phyloP scores from a whole-genome alignment of 2,888 invertebrate species.

The Creontiades dilutus region DNA sequence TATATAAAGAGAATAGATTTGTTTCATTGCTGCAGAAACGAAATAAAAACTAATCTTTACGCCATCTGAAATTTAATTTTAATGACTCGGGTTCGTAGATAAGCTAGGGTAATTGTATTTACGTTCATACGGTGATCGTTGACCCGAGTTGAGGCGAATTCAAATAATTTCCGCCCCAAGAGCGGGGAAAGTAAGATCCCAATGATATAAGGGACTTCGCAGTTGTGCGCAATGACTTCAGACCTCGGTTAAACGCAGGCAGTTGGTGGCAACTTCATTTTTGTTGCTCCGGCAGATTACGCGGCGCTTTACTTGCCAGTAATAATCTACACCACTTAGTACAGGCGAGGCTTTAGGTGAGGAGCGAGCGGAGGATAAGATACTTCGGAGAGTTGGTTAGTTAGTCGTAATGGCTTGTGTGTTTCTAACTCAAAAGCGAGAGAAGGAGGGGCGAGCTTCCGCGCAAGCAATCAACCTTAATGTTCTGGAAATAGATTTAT shows the following conservation, averaged over 20 bases:
- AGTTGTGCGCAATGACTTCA: slow-evolving; percentile 47
- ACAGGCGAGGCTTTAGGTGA: slow-evolving; percentile 35
- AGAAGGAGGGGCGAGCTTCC: slow-evolving; percentile 24
- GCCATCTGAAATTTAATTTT: too few relatives aligned
- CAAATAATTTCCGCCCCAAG: slow-evolving; percentile 28
- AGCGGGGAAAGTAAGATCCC: neutral
- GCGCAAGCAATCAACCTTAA: slow-evolving; percentile 63
- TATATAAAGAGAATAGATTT: too few relatives aligned
- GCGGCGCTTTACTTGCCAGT: slow-evolving; percentile 56
- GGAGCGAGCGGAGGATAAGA: slow-evolving; percentile 37
- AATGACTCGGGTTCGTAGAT: too few relatives aligned
- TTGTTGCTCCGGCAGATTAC: slow-evolving; percentile 50
- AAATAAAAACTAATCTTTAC: too few relatives aligned
- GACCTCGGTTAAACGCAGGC: slow-evolving; percentile 17
- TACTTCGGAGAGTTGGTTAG: slow-evolving; percentile 62
- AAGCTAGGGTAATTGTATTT: too few relatives aligned
- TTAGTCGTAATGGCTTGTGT: slow-evolving; percentile 62
- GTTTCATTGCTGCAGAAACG: too few relatives aligned
- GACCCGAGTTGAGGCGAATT: slow-evolving; percentile 2
- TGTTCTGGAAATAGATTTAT: slow-evolving; percentile 64
- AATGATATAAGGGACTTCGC: slow-evolving; percentile 42
- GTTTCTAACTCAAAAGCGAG: slow-evolving; percentile 61
- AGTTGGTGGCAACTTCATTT: slow-evolving; percentile 46
- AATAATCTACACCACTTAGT: slow-evolving; percentile 62
- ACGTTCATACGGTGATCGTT: neutral